phyloP scores from a whole-genome alignment of 2,797 vertebrate genomes.

The Megaceryle alcyon region DNA sequence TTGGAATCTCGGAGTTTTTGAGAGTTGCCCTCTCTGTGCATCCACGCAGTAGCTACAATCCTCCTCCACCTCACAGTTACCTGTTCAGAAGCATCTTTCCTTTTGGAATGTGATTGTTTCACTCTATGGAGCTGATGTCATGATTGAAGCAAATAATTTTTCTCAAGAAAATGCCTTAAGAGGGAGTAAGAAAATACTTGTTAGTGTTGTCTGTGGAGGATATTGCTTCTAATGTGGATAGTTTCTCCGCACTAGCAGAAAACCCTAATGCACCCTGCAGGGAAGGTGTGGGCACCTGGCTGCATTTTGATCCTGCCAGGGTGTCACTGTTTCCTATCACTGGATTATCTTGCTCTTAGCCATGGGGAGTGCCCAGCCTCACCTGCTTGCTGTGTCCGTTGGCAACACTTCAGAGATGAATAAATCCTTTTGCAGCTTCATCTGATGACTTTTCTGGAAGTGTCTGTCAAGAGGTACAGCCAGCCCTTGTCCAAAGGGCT shows the following conservation, averaged over 20 bases:
- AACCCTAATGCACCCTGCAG: neutral
- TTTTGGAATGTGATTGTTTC: neutral
- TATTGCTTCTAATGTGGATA: neutral
- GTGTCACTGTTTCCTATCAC: neutral
- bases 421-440: neutral
- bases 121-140: neutral
- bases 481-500: neutral
- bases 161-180: neutral
- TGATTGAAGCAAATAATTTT: neutral
- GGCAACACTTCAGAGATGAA: neutral
- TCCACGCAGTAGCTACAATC: neutral
- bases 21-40: neutral
- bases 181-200: neutral
- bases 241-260: neutral
- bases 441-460: neutral
- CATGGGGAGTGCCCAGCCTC: neutral
- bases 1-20: neutral
- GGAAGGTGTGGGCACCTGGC: neutral
- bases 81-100: neutral
- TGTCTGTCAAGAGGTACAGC: neutral
- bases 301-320: neutral
- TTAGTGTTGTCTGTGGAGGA: neutral
- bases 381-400: rapidly evolving
- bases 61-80: too few relatives aligned
- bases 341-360: neutral